A percentile compares a stretch with the other conserved stretches of the same genome.
Conservation (phyloP, 2,113 vertebrate genomes). For the Eolophus roseicapilla region DNA sequence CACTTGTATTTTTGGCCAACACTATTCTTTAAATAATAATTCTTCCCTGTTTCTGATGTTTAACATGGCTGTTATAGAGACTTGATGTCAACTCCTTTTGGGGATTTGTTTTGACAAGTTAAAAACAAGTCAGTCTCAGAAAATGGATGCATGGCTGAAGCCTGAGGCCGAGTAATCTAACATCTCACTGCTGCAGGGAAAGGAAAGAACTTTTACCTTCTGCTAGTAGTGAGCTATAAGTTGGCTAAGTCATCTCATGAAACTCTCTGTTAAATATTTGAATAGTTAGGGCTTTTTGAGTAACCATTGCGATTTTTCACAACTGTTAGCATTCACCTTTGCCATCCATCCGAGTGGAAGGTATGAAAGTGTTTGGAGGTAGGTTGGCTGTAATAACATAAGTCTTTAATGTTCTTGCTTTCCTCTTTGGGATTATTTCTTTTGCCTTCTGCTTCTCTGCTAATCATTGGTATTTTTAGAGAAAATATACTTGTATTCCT, state of each 20-base stretch:
- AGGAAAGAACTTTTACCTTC: neutral
- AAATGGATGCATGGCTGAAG: neutral
- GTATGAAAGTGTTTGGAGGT: neutral
- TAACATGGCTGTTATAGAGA: neutral
- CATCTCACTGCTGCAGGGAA: neutral
- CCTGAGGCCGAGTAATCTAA: neutral
- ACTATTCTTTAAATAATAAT: neutral
- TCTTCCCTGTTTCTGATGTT: neutral
- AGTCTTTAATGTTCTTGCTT: neutral
- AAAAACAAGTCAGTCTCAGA: neutral
- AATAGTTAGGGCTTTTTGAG: neutral
- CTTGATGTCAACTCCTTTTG: neutral
- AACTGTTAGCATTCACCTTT: neutral
- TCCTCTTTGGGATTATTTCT: neutral
- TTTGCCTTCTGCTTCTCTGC: neutral
- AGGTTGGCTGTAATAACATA: neutral
- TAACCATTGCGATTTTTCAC: neutral
- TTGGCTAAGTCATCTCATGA: neutral
- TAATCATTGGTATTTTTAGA: neutral
- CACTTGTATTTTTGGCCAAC: neutral
- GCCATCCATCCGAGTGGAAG: neutral
- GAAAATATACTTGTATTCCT: neutral
- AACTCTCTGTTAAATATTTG: neutral
- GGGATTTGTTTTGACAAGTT: neutral
- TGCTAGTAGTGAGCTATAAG: neutral